Conservation (phyloP, 2,113 vertebrate genomes). For the Perognathus longimembris region DNA sequence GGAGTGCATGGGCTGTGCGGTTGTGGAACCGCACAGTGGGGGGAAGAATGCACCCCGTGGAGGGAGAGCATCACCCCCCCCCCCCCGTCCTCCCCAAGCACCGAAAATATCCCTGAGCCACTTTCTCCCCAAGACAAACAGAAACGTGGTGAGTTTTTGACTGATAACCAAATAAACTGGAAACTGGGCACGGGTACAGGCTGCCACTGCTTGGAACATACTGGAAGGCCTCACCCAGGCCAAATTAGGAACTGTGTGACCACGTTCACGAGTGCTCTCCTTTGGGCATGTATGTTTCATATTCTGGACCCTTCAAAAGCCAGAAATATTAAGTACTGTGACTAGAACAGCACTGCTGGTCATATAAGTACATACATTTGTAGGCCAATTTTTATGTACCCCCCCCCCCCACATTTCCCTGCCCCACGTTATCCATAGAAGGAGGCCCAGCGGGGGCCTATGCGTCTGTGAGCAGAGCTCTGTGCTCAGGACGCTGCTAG, state of each 20-base stretch:
- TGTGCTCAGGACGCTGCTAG: not conserved
- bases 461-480: too few relatives aligned
- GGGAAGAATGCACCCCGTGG: slow-evolving; percentile 71
- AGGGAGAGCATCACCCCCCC: slow-evolving; percentile 55
- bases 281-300: not conserved
- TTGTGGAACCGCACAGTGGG: not conserved
- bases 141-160: slow-evolving; percentile 73
- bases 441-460: not conserved
- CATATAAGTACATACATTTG: not conserved
- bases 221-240: slow-evolving; percentile 52
- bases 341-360: not conserved
- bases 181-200: slow-evolving; percentile 81
- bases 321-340: not conserved
- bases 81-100: slow-evolving; percentile 61
- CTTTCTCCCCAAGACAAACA: slow-evolving; percentile 79
- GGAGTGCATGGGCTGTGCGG: not conserved
- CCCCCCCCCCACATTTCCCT: not conserved
- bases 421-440: not conserved
- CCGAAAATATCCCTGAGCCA: slow-evolving; percentile 65
- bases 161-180: slow-evolving; percentile 81
- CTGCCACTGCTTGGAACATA: slow-evolving; percentile 60
- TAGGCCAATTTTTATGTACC: not conserved
- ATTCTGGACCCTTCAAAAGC: not conserved
- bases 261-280: slow-evolving; percentile 17
- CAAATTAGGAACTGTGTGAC: slow-evolving; percentile 73